phyloP scores from a whole-genome alignment of 2,797 vertebrate genomes.

The Pantherophis alleghaniensis region DNA sequence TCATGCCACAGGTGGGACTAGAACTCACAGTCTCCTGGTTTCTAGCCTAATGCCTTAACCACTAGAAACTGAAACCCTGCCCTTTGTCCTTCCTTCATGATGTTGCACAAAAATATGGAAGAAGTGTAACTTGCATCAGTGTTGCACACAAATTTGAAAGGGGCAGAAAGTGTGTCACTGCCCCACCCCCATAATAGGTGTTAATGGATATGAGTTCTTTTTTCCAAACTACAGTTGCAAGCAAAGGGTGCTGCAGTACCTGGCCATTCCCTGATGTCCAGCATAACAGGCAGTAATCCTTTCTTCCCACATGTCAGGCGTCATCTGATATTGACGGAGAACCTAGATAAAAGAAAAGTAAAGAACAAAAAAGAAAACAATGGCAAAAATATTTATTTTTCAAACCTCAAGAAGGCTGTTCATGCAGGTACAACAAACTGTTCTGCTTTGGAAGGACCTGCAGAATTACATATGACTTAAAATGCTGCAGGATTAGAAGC shows the following conservation, averaged over 20 bases:
- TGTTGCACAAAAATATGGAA: background rate
- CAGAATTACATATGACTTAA: background rate
- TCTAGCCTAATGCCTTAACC: background rate
- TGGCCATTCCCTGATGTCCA: conserved; percentile 90
- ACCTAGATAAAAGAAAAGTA: conserved; percentile 65
- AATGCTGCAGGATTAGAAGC: background rate
- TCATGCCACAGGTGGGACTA: background rate
- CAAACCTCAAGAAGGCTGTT: background rate
- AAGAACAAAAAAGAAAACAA: background rate
- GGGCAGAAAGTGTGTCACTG: background rate
- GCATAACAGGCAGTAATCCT: conserved; percentile 95
- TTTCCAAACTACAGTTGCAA: background rate
- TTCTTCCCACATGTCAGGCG: conserved; percentile 95
- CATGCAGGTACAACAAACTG: background rate
- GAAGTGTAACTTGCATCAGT: background rate
- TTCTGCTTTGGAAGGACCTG: background rate
- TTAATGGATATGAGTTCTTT: background rate
- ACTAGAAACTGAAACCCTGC: background rate
- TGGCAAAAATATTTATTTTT: background rate
- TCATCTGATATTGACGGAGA: conserved; percentile 92
- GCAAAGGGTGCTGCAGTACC: conserved; percentile 67
- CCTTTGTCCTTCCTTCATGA: background rate
- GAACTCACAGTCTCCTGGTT: background rate
- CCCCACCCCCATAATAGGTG: background rate
- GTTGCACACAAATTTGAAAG: background rate